A percentile compares a stretch with the other conserved stretches of the same genome.
phyloP scores from a whole-genome alignment of 2,888 invertebrate species.

The Diplolepis rosae region DNA sequence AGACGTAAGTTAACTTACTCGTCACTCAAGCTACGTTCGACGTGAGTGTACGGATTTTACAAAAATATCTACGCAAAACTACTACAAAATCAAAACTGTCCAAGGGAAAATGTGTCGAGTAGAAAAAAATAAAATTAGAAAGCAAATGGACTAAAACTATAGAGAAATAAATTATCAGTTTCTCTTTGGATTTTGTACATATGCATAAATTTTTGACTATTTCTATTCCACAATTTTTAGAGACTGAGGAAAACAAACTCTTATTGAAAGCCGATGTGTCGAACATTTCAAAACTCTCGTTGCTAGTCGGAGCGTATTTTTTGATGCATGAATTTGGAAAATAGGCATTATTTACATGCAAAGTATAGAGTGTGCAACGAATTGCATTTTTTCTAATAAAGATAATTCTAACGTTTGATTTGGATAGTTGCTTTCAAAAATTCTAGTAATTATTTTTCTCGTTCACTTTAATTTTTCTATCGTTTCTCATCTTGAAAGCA shows the following conservation, averaged over 20 bases:
- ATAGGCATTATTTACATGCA: constrained; percentile 93
- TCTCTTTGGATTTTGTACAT: background rate
- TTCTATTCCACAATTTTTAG: background rate
- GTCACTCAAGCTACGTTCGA: constrained; percentile 17
- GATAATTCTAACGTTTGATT: constrained; percentile 28
- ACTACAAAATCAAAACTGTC: constrained; percentile 13
- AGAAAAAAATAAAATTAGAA: background rate
- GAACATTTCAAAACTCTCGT: constrained; percentile 24
- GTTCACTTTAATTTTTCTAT: background rate
- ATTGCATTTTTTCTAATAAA: constrained; percentile 33
- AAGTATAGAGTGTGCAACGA: constrained; percentile 87
- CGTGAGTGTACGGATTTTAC: constrained; percentile 2
- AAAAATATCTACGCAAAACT: background rate
- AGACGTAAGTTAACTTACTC: constrained; percentile 16
- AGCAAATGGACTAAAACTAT: background rate
- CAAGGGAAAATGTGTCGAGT: background rate
- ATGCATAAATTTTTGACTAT: background rate
- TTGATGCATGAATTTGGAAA: constrained; percentile 77
- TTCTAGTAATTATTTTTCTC: background rate
- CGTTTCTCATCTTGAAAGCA: background rate
- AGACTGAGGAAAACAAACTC: background rate
- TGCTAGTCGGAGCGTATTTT: constrained; percentile 10
- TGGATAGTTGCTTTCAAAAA: constrained; percentile 11
- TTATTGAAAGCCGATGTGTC: constrained; percentile 2
- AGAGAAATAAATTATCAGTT: background rate